Evolutionary conservation across 30 jellyfish, hydroid and myxozoan species (phyloP).

Genomic region (Turritopsis rubra): DNA sequence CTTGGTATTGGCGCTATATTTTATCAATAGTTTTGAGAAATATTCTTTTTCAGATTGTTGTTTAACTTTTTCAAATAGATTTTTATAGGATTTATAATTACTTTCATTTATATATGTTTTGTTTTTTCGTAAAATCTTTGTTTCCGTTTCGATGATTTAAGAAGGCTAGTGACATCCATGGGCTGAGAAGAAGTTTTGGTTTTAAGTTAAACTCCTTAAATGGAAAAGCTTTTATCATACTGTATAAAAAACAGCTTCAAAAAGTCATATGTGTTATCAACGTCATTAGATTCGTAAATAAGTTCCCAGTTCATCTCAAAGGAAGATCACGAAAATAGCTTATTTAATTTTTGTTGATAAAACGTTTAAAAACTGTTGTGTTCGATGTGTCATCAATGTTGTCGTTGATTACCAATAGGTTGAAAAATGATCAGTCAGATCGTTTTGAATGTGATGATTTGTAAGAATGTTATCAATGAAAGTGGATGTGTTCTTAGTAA

Average conservation of each 20-base stretch:
- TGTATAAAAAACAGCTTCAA: not conserved
- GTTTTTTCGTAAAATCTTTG: not conserved
- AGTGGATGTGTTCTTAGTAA: not conserved
- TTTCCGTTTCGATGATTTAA: not conserved
- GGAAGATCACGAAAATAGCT: not conserved
- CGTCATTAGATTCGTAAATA: not conserved
- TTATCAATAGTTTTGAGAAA: not conserved
- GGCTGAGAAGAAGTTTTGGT: not conserved
- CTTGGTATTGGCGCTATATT: not conserved
- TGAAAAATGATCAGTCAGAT: not conserved
- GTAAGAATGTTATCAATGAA: not conserved
- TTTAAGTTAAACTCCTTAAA: not conserved
- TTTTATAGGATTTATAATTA: not conserved
- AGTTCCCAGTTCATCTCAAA: not conserved
- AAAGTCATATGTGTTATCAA: not conserved
- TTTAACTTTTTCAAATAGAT: not conserved
- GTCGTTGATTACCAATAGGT: not conserved
- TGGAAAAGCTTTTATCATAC: not conserved
- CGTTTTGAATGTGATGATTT: not conserved
- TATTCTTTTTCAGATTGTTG: not conserved
- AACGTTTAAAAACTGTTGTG: not conserved
- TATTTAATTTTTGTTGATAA: not conserved
- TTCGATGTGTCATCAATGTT: not conserved
- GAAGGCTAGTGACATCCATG: not conserved
- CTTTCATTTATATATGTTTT: not conserved